Evolutionary conservation across 2,797 vertebrate genomes (phyloP), one percentile per base, ranked within the genome.

Genomic region (Cheirogaleus major): DNA sequence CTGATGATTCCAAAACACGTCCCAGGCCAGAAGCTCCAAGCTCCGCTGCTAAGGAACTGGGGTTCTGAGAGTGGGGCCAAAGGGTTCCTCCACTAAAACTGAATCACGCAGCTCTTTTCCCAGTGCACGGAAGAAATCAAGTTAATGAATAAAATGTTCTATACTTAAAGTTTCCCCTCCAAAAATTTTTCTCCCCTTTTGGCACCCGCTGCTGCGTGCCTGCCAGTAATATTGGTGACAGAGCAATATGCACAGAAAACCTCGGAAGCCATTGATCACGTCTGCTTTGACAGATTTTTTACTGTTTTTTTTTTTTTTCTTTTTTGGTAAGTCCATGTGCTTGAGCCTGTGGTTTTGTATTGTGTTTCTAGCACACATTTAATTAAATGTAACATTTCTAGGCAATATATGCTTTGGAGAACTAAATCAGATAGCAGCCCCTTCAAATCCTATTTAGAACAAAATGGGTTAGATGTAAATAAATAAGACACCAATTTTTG

Each of bases 311-410:
- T 73, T 83, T 67, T 35, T 41, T 57, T n/a, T 41, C 72, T 20
- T 55, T 59, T 69, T 78, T 57, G 14, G 25, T 91, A 41, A 72
- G 30, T 61, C 32, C 50, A 43, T 18, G 72, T 92, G 32, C 70
- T 83, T 30, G 15, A 79, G 59, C 57, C 69, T 38, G 27, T 67
- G 84, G 38, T 87, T 89, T 32, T 81, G 20, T 67, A 35, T 67
- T 57, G 41, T 75, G 45, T 95, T 94, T 72, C 78, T 32, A 79
- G 65, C 48, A 70, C 35, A 80, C 15, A 69, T 91, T 89, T 91
- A 92, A 85, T 93, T 76, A 94, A 83, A 75, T 48, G 41, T 76
- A 79, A 75, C 25, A 38, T 86, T 96, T 78, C 72, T 80, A 84
- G 82, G 84, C 43, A 45, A 48, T 72, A 38, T 22, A 55, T 82